These are phyloP conservation scores for Macquaria australasica DNA, from an alignment of 2,113 vertebrate species.

Conservation along the genomic window DNA sequence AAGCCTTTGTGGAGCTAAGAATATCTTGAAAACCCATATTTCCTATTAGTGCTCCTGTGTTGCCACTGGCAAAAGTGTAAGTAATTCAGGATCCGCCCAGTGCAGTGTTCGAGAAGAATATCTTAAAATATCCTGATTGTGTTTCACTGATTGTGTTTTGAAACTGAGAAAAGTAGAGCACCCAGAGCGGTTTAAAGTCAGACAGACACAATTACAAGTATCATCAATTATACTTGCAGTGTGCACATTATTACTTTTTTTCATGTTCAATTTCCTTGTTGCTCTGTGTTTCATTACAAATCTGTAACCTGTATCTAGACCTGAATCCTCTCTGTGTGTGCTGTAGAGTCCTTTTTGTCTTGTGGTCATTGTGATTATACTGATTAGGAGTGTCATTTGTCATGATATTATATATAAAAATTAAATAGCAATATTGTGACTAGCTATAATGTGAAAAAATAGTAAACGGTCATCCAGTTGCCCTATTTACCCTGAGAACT, in stretches of 20 bases:
- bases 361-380: neutral
- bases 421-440: neutral
- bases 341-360: neutral
- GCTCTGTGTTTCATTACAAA: conserved; percentile 10
- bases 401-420: neutral
- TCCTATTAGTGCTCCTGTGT: conserved; percentile 48
- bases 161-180: conserved; percentile 45
- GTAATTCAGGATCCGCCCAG: conserved; percentile 61
- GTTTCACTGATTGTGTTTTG: conserved; percentile 53
- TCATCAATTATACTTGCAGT: conserved; percentile 45
- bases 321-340: neutral
- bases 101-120: conserved; percentile 13
- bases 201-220: conserved; percentile 47
- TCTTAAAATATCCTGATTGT: conserved; percentile 56
- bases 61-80: conserved; percentile 63
- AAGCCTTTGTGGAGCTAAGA: conserved; percentile 67
- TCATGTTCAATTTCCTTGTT: conserved; percentile 14
- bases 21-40: conserved; percentile 71
- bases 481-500: neutral
- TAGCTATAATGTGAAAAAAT: neutral
- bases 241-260: conserved; percentile 36
- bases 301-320: neutral
- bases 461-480: neutral
- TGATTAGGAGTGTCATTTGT: neutral
- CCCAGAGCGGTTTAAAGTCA: conserved; percentile 28